Evolutionary conservation across 1,140 invertebrate genomes (phyloP), one percentile per base, ranked within the genome.

Genomic region (Brachionus koreanus): DNA sequence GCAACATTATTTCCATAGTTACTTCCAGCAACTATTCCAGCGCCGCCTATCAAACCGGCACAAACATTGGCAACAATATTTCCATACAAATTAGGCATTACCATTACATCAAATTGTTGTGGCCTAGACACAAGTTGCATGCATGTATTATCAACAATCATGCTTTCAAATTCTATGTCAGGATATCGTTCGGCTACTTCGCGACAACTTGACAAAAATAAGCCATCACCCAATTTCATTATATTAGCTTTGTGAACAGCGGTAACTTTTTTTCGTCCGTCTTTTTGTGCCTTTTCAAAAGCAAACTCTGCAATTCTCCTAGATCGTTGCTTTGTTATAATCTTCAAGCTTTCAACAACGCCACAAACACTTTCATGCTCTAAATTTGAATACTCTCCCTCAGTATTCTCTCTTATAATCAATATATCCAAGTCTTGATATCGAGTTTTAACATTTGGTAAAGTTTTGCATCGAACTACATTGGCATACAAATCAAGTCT

Each of bases 81-180:
- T 81, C 97, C 97, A 89, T 99, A 99, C 57, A 99, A 90, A 90
- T 99, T 99, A 13, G 97, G 97, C 85, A 96, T 96, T 5, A 98
- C 90, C 92, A 99, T 94, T 13, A 99, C 95, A 90, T 99, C 97
- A 90, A 99, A 99, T 87, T 99, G 95, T 86, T 96, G 92, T 0
- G 96, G 96, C 85, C 93, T 96, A 0, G 95, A 94, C 0, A 98
- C 97, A 16, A 98, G 90, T 67, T 98, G 95, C 96, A 98, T 98
- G 46, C 96, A 97, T 85, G 94, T 95, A 88, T 98, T 98, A 89
- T 99, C 97, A 74, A 99, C 94, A 84, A 98, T 98, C 95, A 99
- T 97, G 74, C 93, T 92, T 86, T 97, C 94, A 88, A 97, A 98
- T 86, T 97, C 89, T 85, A 99, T 96, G 85, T 93, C 93, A 0